These are phyloP conservation scores for Cinclus cinclus DNA, from an alignment of 2,113 vertebrate species.

Conservation along the genomic window DNA sequence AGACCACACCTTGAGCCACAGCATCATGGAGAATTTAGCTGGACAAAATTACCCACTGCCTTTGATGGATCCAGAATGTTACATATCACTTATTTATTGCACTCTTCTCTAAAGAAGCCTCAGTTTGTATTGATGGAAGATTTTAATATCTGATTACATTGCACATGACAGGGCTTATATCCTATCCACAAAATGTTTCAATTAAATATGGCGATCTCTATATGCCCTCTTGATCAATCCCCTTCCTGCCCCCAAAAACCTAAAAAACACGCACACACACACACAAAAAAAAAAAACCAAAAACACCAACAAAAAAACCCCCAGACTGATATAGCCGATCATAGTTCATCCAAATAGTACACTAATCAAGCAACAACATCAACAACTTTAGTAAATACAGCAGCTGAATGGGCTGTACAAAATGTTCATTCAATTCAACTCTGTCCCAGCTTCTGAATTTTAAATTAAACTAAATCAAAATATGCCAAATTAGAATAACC, in stretches of 20 bases:
- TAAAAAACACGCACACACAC: neutral
- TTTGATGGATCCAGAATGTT: neutral
- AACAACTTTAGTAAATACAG: neutral
- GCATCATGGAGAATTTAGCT: neutral
- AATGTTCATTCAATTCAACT: conserved; percentile 2
- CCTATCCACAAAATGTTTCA: neutral
- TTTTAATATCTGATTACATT: neutral
- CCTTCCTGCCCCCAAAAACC: too few species aligned
- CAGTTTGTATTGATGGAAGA: neutral
- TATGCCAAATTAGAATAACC: conserved; percentile 25
- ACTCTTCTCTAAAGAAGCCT: neutral
- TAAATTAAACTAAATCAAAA: conserved; percentile 49
- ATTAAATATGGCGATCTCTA: neutral
- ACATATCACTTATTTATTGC: neutral
- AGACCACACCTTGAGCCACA: conserved; percentile 36
- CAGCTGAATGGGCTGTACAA: neutral
- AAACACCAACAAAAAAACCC: neutral
- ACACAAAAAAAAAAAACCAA: neutral
- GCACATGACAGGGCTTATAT: neutral
- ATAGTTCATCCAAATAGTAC: neutral
- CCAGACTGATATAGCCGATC: neutral
- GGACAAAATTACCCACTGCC: neutral
- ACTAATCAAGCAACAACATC: neutral
- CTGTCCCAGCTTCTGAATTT: conserved; percentile 17
- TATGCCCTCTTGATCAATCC: neutral